Evolutionary conservation across 2,797 vertebrate species (phyloP), one percentile per base, ranked within the genome.

Genomic region (Propithecus deckenii): DNA sequence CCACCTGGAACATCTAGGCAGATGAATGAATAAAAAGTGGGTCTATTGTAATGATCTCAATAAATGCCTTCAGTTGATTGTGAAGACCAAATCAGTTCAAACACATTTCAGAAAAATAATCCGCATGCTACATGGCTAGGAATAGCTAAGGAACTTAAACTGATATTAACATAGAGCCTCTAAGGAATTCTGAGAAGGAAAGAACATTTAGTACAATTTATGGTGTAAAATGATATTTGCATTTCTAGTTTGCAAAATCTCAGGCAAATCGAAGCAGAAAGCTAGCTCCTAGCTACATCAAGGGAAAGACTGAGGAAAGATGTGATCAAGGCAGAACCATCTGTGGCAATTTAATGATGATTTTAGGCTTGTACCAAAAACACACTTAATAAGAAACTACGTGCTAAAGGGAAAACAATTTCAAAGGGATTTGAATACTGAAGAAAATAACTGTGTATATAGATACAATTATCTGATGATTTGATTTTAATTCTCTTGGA

Each of bases 391-490:
- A 95, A 97, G 92, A 98, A 98, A 97, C 94, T 89, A 95, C 94
- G 93, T 93, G 96, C 85, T 96, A 97, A 97, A 97, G 50, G 74
- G 50, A 95, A 98, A 94, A 96, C 89, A 95, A 95, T 98, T 94
- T 95, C 95, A 98, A 97, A 97, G 78, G 46, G 25, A 91, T 48
- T 55, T 92, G 46, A 85, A 90, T 55, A 83, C 43, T 81, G 23
- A 92, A 57, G 91, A 97, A 98, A 92, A 97, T 95, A 98, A 97
- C 94, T 97, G 83, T 86, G 71, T 97, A 87, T 76, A 89, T 89
- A 96, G 81, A 92, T 96, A 84, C 43, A 97, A 92, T 96, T 98
- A 97, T 96, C 65, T 41, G 7, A 63, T 43, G 50, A 97, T 97
- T 97, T 94, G 32, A 89, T 97, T 96, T 97, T 93, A 96, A 97